Evolutionary conservation across 2,888 invertebrate species (phyloP), one percentile per base, ranked within the genome.

Genomic region (Idaea dimidiata): DNA sequence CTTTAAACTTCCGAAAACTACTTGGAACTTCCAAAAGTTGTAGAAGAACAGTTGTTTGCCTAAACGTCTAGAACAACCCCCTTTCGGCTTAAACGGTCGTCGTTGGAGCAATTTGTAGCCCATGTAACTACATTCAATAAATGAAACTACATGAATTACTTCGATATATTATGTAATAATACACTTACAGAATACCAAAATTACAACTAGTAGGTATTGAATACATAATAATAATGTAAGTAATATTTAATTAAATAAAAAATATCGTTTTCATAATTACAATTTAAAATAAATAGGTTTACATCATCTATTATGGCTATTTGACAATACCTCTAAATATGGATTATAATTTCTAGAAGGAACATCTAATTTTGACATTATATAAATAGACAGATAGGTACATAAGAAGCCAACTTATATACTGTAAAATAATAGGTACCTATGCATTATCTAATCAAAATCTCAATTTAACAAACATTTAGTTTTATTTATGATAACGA

Each of bases 131-230:
- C 24, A 1, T 24, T 3, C 24, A 24, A 16, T 14, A 65, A 72
- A 72, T 70, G 57, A 75, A 76, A 73, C 67, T 74, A 79, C 43
- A 43, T 43, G 81, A 70, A 69, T 76, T 73, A 70, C 66, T 75
- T 79, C 69, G 78, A 79, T 79, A 73, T 75, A 78, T 65, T 77
- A 78, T 72, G 79, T 77, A 72, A 75, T 83, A 83, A 75, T 83
- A 83, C 73, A 78, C 78, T 81, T 83, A 81, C 65, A 79, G 74
- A 72, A 61, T 83, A 83, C 77, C 77, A 78, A 83, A 79, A 80
- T 71, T 75, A 81, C 66, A 75, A 76, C 72, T 76, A 79, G n/a
- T n/a, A 76, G 72, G n/a, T 68, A 63, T 73, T 14, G 43, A 43
- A 43, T 43, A 43, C 43, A 43, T 43, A 43, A 43, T 71, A 62